Conservation (phyloP, 2,797 vertebrate genomes). For the Nothura maculosa region DNA sequence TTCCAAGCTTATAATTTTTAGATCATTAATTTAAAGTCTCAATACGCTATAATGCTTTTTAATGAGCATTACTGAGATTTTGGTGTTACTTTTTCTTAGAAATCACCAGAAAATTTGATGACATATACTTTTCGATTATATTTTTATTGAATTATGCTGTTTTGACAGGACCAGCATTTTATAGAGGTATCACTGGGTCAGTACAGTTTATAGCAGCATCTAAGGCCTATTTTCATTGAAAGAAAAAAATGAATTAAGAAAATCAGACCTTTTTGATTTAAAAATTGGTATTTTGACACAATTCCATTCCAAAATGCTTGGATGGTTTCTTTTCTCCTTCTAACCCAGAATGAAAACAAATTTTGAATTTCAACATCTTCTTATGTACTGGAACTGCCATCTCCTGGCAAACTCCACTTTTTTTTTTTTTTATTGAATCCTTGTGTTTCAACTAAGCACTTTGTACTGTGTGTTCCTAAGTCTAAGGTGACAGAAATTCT, state of each 20-base stretch:
- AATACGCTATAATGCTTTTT: not conserved
- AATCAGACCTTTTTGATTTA: constrained; percentile 35
- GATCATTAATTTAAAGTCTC: not conserved
- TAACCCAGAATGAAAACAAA: constrained; percentile 57
- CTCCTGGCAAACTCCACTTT: constrained; percentile 16
- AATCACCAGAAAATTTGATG: not conserved
- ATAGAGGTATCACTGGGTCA: not conserved
- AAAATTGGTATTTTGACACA: not conserved
- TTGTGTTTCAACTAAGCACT: constrained; percentile 7
- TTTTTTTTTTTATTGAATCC: constrained; percentile 72
- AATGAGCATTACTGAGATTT: not conserved
- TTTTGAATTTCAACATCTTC: constrained; percentile 39
- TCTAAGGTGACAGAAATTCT: constrained; percentile 1
- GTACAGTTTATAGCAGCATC: not conserved
- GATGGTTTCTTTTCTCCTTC: constrained; percentile 29
- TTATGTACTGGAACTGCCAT: constrained; percentile 34
- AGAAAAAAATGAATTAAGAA: not conserved
- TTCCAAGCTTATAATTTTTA: not conserved
- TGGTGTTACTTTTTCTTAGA: not conserved
- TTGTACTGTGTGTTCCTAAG: constrained; percentile 40
- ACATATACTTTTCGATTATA: not conserved
- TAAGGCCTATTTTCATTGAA: not conserved
- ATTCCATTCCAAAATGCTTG: constrained; percentile 25
- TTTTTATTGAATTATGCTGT: not conserved
- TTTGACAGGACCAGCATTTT: not conserved